Conservation (phyloP, 2,797 vertebrate species). For the Danio kyathit region DNA sequence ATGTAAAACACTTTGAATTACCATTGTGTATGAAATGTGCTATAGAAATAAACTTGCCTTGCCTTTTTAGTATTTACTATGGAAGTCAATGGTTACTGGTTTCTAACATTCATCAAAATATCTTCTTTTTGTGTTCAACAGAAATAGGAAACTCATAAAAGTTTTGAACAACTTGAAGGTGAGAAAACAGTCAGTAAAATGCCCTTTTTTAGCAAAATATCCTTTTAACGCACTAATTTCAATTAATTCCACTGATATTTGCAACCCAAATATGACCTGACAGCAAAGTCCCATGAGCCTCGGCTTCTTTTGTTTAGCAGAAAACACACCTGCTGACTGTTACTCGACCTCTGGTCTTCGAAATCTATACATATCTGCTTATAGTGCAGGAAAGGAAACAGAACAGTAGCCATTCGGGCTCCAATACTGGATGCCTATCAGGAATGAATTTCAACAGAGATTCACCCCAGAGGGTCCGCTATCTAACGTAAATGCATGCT, state of each 20-base stretch:
- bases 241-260: neutral
- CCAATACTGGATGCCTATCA: constrained; percentile 68
- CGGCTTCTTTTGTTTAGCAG: constrained; percentile 52
- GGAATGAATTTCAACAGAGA: constrained; percentile 74
- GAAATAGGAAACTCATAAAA: too few species aligned
- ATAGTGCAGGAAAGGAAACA: constrained; percentile 71
- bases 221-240: neutral
- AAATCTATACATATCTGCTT: constrained; percentile 61
- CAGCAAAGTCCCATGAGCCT: constrained; percentile 29
- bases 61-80: too few species aligned
- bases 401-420: constrained; percentile 17
- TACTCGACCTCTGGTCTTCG: constrained; percentile 60
- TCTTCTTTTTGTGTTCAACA: too few species aligned
- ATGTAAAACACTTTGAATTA: too few species aligned
- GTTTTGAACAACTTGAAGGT: too few species aligned
- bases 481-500: constrained; percentile 59
- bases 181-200: too few species aligned
- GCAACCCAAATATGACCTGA: constrained; percentile 28
- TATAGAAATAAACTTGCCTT: too few species aligned
- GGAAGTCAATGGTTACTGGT: too few species aligned
- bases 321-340: constrained; percentile 60
- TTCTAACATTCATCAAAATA: too few species aligned
- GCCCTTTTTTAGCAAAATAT: neutral
- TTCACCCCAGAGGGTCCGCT: constrained; percentile 70
- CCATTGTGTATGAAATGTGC: too few species aligned